Conservation (phyloP, 2,797 vertebrate species). For the Diglossa cyanea region DNA sequence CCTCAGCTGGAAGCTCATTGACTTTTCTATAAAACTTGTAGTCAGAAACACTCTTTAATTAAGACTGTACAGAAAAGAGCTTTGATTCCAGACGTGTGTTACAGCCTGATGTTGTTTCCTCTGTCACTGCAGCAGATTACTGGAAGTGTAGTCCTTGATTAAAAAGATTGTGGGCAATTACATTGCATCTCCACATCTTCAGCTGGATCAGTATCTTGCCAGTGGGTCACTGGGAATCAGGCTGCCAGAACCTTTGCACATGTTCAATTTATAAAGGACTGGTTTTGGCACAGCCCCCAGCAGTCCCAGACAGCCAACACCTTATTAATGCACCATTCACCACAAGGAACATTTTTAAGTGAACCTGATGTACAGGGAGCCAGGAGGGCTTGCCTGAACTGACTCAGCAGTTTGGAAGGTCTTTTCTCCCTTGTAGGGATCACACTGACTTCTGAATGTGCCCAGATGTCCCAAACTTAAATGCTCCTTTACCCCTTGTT, state of each 20-base stretch:
- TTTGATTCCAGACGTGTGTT: constrained; percentile 34
- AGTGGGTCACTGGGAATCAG: constrained; percentile 22
- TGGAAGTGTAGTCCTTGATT: constrained; percentile 47
- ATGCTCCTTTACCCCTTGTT: background rate
- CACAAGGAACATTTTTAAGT: background rate
- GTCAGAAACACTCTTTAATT: constrained; percentile 45
- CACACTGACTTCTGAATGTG: background rate
- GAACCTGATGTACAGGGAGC: background rate
- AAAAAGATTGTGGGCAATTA: constrained; percentile 48
- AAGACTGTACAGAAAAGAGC: constrained; percentile 10
- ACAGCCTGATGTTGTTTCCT: constrained; percentile 21
- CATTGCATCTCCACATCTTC: background rate
- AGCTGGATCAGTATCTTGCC: constrained; percentile 24
- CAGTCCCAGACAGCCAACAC: background rate
- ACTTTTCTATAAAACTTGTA: background rate
- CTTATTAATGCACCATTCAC: constrained; percentile 14
- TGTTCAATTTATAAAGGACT: constrained; percentile 16
- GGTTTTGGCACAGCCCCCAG: background rate
- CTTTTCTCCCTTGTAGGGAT: background rate
- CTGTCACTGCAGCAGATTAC: background rate
- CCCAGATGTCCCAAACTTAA: background rate
- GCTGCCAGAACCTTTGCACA: constrained; percentile 6
- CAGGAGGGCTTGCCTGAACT: background rate
- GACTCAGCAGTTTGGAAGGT: constrained; percentile 38
- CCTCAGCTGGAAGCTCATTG: constrained; percentile 5